These are phyloP conservation scores for Meandrusa payeni DNA, from an alignment of 2,888 invertebrate genomes.

Conservation along the genomic window DNA sequence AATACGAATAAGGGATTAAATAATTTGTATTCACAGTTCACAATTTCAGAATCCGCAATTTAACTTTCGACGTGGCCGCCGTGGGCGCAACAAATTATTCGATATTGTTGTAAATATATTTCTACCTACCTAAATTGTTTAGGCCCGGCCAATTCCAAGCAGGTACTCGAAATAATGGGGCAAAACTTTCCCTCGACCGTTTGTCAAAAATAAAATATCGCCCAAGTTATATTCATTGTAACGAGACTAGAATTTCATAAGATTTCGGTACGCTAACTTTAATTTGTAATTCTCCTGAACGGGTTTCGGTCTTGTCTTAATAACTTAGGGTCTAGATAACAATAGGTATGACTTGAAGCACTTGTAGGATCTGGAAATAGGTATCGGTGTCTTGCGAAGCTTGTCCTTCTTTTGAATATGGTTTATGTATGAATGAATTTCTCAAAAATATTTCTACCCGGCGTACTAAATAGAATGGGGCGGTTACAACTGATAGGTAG, in stretches of 20 bases:
- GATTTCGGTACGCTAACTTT: not conserved
- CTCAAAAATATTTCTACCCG: no score
- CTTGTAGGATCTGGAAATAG: no score
- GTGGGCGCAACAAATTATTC: conserved; percentile 17
- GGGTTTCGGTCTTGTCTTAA: no score
- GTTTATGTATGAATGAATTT: no score
- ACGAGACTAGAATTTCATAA: not conserved
- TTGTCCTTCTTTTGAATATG: no score
- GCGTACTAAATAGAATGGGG: no score
- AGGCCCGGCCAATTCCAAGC: conserved; percentile 14
- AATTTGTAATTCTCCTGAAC: no score
- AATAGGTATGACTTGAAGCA: no score
- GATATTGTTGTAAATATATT: conserved; percentile 19
- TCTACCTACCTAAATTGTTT: conserved; percentile 18
- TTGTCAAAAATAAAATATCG: conserved; percentile 11
- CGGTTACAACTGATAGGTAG: no score
- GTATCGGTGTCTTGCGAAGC: no score
- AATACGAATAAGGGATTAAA: conserved; percentile 12
- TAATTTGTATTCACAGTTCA: conserved; percentile 18
- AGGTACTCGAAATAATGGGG: conserved; percentile 15
- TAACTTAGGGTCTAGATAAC: no score
- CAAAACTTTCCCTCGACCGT: conserved; percentile 12
- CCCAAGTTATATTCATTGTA: conserved; percentile 4
- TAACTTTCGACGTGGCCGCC: conserved; percentile 15
- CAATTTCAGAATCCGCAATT: conserved; percentile 14